Conservation (phyloP, 1,140 invertebrate genomes). For the Drosophila guanche region DNA sequence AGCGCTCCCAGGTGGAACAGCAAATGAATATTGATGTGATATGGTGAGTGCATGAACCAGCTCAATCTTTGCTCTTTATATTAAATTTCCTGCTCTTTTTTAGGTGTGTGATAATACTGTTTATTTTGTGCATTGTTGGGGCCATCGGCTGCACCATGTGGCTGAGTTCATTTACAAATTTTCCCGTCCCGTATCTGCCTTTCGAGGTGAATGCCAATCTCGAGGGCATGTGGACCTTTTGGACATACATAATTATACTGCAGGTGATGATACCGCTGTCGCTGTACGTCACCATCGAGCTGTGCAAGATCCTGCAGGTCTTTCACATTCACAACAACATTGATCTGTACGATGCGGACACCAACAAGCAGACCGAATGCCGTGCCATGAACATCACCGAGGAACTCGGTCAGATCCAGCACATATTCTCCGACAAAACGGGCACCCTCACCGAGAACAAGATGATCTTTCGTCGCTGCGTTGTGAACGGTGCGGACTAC, state of each 20-base stretch:
- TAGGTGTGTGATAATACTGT: conserved; percentile 94
- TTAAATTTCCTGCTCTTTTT: not conserved
- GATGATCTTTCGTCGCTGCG: conserved; percentile 97
- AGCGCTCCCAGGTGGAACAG: conserved; percentile 95
- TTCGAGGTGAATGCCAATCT: conserved; percentile 86
- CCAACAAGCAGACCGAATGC: conserved; percentile 95
- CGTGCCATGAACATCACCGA: conserved; percentile 98
- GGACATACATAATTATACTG: conserved; percentile 97
- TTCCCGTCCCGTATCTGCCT: conserved; percentile 85
- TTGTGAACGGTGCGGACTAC: conserved; percentile 95
- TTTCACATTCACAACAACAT: conserved; percentile 97
- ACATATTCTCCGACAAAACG: conserved; percentile 98
- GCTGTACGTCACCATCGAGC: conserved; percentile 97
- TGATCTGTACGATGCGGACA: conserved; percentile 92
- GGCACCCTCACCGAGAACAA: conserved; percentile 98
- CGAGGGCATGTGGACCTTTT: conserved; percentile 95
- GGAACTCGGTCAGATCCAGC: conserved; percentile 97
- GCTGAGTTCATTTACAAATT: conserved; percentile 86
- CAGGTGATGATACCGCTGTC: conserved; percentile 99
- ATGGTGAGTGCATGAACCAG: conserved; percentile 85
- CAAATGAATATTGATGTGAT: conserved; percentile 98
- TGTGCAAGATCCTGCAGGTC: conserved; percentile 98
- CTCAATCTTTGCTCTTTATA: not conserved
- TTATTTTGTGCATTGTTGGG: conserved; percentile 95
- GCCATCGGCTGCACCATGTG: conserved; percentile 95